These are phyloP conservation scores for Mycalesis mineus DNA, from an alignment of 2,888 invertebrate genomes.

Conservation along the genomic window DNA sequence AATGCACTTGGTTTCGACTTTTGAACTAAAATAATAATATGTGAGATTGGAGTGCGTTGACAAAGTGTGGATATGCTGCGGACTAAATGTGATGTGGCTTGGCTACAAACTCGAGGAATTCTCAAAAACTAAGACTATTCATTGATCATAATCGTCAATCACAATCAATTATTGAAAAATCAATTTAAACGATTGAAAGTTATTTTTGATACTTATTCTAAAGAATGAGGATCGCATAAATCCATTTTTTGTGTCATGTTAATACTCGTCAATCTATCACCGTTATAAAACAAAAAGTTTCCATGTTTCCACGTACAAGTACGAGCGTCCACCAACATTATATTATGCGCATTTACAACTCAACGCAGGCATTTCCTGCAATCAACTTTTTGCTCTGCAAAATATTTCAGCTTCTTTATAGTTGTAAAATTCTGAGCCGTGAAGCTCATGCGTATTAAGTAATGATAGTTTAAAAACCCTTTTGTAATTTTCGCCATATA, in stretches of 20 bases:
- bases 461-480: conserved; percentile 16
- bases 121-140: too few species aligned
- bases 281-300: background rate
- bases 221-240: too few species aligned
- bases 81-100: too few species aligned
- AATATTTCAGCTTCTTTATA: conserved; percentile 22
- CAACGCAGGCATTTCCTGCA: background rate
- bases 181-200: too few species aligned
- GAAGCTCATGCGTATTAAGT: conserved; percentile 19
- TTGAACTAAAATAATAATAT: too few species aligned
- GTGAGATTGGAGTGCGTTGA: too few species aligned
- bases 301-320: background rate
- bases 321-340: background rate
- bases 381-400: conserved; percentile 25
- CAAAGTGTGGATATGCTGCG: too few species aligned
- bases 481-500: conserved; percentile 4
- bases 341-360: background rate
- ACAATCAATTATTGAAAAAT: too few species aligned
- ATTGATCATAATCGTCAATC: too few species aligned
- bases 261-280: background rate
- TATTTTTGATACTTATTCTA: too few species aligned
- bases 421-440: conserved; percentile 16
- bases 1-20: too few species aligned
- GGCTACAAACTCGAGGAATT: too few species aligned
- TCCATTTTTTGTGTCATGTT: background rate